These are phyloP conservation scores for Meta bourneti DNA, from an alignment of 2,888 invertebrate species.

Conservation along the genomic window DNA sequence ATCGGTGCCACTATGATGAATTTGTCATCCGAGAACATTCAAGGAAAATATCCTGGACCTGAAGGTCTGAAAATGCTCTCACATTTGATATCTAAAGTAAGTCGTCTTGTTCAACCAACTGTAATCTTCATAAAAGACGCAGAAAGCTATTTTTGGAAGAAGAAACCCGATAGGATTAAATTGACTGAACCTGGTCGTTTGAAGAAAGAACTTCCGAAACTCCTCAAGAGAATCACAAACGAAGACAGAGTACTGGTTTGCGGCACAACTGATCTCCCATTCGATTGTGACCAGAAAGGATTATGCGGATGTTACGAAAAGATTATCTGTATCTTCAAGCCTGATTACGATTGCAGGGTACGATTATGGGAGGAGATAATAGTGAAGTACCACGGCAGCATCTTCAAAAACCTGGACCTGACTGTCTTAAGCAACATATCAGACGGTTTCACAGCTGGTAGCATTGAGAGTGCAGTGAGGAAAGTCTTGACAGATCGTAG, in stretches of 20 bases:
- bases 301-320: slow-evolving; percentile 93
- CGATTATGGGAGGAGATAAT: slow-evolving; percentile 81
- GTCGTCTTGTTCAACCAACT: slow-evolving; percentile 90
- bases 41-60: slow-evolving; percentile 97
- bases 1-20: slow-evolving; percentile 94
- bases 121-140: slow-evolving; percentile 91
- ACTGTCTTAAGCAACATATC: slow-evolving; percentile 93
- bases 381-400: slow-evolving; percentile 80
- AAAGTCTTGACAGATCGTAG: slow-evolving; percentile 64
- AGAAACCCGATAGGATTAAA: slow-evolving; percentile 78
- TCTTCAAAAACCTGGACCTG: slow-evolving; percentile 82
- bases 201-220: slow-evolving; percentile 94
- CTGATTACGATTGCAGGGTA: slow-evolving; percentile 92
- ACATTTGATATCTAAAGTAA: slow-evolving; percentile 91
- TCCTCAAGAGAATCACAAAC: slow-evolving; percentile 91
- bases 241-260: slow-evolving; percentile 91
- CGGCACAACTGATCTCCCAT: slow-evolving; percentile 90
- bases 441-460: slow-evolving; percentile 94
- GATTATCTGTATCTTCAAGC: slow-evolving; percentile 90
- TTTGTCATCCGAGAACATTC: slow-evolving; percentile 93
- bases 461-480: slow-evolving; percentile 81
- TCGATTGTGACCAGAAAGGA: slow-evolving; percentile 94
- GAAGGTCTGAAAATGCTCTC: slow-evolving; percentile 95
- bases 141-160: slow-evolving; percentile 84
- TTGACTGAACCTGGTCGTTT: slow-evolving; percentile 94